Base-by-base conservation (phyloP, 2,113 vertebrate species). In the Seriola quinqueradiata region DNA sequence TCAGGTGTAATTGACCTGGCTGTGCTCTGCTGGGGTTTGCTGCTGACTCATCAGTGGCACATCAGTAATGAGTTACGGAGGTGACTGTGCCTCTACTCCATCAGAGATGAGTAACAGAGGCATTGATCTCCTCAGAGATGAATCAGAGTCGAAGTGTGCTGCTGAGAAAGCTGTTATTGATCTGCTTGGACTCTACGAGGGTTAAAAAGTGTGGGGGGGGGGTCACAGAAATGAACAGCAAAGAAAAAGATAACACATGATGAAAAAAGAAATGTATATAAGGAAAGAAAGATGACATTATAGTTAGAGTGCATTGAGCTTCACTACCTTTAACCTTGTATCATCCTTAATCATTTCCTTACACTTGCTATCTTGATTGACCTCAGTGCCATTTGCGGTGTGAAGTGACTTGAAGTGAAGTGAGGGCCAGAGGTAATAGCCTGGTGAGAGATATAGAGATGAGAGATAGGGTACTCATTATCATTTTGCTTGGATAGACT, bases 161-260 rank as follows among this genome's bases (percentile, higher is more conserved):
- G 79, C 83, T 77, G 87, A 90, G 83, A 75, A 79, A 72, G 78
- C 36, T 48, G 1, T 21, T 88, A 92, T 92, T 81, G 92, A 94
- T 90, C 87, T 48, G 32, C 55, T 65, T 17, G 28, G 28, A 81
- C 14, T 19, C 57, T 60, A 14, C 4, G 8, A 25, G 58, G 71
- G 86, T 82, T 84, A 63, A 86, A 82, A 72, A n/a, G 34, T 54
- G 42, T 38, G 32, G 28, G 59, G n/a, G 36, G 17, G 40, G 54
- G 74, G 19, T n/a, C 42, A 54, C 34, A 79, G 4, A 73, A 52
- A 74, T 71, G 19, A 71, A 42, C 38, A 57, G n/a, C 8, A 61
- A 44, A 11, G 13, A 12, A 63, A 25, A 21, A 13, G 25, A 46
- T 52, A 5, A 34, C n/a, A 19, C 19, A 34, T 21, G 9, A 32